Base-by-base conservation (phyloP, 2,113 vertebrate species). In the Protobothrops mucrosquamatus region DNA sequence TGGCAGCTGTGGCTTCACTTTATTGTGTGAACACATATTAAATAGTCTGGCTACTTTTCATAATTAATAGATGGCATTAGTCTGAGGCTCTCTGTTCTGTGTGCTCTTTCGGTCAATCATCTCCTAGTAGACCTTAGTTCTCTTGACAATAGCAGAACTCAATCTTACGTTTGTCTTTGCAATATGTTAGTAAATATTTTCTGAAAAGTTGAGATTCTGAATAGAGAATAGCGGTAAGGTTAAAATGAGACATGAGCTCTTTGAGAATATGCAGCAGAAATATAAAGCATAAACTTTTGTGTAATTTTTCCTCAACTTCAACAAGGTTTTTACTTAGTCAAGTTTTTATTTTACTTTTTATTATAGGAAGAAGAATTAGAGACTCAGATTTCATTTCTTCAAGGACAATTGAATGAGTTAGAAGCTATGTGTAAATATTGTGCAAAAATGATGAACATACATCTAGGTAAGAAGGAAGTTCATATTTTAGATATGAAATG, bases 391-490 rank as follows among this genome's bases (percentile, higher is more conserved):
- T 99, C 99, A 9, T 99, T 99, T 96, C 98, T 99, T 23, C 99
- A 99, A 96, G 99, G 99, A 91, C 99, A 99, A 94, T 97, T 99
- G 95, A 99, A 99, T 0, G 99, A 99, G 97, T 97, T 99, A 93
- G 99, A 99, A 95, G 99, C 99, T 92, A 99, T 99, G 99, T 99
- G 99, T 98, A 99, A 99, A 96, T 99, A 99, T 94, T 99, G 99
- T 91, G 99, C 99, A 3, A 99, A 98, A 96, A 99, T 98, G 98
- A 99, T 99, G 99, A 99, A 99, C 94, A 96, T 96, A 0, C 99
- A 99, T 96, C 99, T 99, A 85, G 98, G 99, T 99, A 97, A 99
- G 98, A 98, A 29, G 61, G 43, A 5, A 46, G 10, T 57, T 10
- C 11, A 61, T 29, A 81, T 86, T 81, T 3, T 61, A 6, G 9